These are phyloP conservation scores for Alectoris magna DNA, from an alignment of 2,797 vertebrate species.

Conservation along the genomic window DNA sequence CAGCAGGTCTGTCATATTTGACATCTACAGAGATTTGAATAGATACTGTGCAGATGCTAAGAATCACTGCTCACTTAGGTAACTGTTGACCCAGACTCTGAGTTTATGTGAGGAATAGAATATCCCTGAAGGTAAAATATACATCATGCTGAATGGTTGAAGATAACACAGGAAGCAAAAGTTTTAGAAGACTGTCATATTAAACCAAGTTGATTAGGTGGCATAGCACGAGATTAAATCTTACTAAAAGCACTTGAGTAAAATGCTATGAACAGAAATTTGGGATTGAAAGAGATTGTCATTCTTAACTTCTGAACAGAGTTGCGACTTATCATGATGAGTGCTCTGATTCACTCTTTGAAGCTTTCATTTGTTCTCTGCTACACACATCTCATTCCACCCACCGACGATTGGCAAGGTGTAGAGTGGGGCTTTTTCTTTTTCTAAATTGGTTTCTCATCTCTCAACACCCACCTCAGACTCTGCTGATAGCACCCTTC, in stretches of 20 bases:
- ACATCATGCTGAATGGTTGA: background rate
- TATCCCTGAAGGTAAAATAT: background rate
- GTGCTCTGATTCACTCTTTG: background rate
- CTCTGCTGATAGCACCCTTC: background rate
- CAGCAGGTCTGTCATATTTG: background rate
- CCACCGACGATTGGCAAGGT: background rate
- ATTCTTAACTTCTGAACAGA: background rate
- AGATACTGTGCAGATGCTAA: background rate
- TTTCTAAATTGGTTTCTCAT: background rate
- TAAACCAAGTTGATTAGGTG: background rate
- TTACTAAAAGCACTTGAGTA: background rate
- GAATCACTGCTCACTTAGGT: background rate
- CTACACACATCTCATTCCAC: background rate
- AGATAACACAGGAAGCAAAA: background rate
- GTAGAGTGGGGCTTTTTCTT: background rate
- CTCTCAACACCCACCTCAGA: fast-evolving
- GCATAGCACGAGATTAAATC: background rate
- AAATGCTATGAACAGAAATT: background rate
- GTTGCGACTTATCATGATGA: background rate
- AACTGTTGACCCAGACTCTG: background rate
- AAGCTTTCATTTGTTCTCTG: background rate
- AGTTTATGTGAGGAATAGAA: background rate
- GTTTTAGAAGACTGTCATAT: background rate
- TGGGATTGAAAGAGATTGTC: background rate
- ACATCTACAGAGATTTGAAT: background rate